Percentiles rank a stretch among this genome's conserved stretches.
These are phyloP conservation scores for Eospalax fontanierii DNA, from an alignment of 2,797 vertebrate genomes.

Conservation along the genomic window DNA sequence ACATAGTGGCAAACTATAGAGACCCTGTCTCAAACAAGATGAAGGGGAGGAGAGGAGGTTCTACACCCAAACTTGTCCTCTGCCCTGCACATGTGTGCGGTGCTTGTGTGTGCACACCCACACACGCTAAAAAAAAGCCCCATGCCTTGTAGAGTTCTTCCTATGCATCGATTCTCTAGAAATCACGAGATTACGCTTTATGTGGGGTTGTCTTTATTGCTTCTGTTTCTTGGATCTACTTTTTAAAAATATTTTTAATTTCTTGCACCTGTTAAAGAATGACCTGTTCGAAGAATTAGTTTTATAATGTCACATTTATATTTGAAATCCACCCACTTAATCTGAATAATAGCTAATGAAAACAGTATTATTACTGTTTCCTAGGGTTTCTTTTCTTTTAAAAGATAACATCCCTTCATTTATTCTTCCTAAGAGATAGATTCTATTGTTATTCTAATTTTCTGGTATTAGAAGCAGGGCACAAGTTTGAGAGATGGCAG, in stretches of 20 bases:
- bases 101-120: background rate
- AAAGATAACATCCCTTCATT: background rate
- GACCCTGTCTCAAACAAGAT: background rate
- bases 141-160: background rate
- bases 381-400: conserved; percentile 7
- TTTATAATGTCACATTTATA: conserved; percentile 51
- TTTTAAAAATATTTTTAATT: conserved; percentile 57
- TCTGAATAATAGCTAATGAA: conserved; percentile 50
- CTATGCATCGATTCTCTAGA: background rate
- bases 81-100: background rate
- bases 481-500: background rate
- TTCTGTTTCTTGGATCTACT: background rate
- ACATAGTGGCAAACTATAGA: background rate
- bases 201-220: background rate
- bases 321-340: conserved; percentile 39
- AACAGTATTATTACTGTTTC: conserved; percentile 47
- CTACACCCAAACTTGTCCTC: background rate
- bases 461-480: conserved; percentile 12
- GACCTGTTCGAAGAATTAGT: conserved; percentile 15
- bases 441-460: conserved; percentile 56
- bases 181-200: background rate
- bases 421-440: conserved; percentile 46
- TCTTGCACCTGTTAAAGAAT: conserved; percentile 41
- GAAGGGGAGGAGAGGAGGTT: no score
- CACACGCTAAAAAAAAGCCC: background rate